Evolutionary conservation across 1,140 invertebrate genomes (phyloP), one percentile per base, ranked within the genome.

Genomic region (Galleria mellonella): DNA sequence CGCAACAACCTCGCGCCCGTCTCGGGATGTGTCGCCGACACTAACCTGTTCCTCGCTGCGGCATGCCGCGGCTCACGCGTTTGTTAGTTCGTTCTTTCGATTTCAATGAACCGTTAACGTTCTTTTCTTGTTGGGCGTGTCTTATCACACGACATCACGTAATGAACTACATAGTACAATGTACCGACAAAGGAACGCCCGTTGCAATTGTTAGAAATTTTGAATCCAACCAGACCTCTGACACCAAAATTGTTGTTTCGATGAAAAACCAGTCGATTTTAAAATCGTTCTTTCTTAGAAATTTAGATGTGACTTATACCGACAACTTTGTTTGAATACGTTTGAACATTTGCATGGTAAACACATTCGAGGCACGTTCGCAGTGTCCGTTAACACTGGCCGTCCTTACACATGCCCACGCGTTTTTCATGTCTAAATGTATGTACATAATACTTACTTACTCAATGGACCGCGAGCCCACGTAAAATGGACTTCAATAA

Each of bases 61-160:
- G n/a, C 64, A 65, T 51, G 49, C 38, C 17, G 17, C 17, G 17
- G 17, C 51, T 46, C 58, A 61, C 58, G 65, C 67, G 65, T 66
- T 77, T 68, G 68, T 65, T 69, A 62, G 55, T 61, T 54, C 56
- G 54, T 62, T 79, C 71, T 82, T 78, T 83, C 69, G 73, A 71
- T 85, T 83, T 81, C 75, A 79, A 79, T 85, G 75, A 85, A 85
- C 82, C 78, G 78, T 83, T 83, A 79, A 79, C 65, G 67, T 65
- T 71, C 61, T 76, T 75, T 65, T 70, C 62, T 67, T 60, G 43
- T 48, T 56, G 48, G 67, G 56, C 64, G 62, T 72, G 66, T 67
- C 71, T 72, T 73, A 79, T 79, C 72, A 52, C 55, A 50, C 52
- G 47, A 57, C 63, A 72, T 64, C 72, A 62, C 63, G 68, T 71